phyloP scores from a whole-genome alignment of 2,888 invertebrate species.

The Scelioninae gen. 1 region DNA sequence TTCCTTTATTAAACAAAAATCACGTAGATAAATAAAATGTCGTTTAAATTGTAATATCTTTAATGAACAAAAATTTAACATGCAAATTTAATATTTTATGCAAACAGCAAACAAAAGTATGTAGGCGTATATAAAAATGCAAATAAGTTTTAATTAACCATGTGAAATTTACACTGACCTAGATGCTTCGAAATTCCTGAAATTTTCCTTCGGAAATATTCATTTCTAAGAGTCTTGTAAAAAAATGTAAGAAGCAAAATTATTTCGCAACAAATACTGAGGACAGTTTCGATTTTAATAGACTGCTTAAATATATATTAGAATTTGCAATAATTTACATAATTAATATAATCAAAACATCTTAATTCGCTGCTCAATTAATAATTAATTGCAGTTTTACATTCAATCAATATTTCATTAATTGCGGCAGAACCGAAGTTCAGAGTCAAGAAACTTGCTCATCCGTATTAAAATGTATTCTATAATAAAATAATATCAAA shows the following conservation, averaged over 20 bases:
- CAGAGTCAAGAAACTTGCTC: not conserved
- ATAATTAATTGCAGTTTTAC: not conserved
- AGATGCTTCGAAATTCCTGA: not conserved
- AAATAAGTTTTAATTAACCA: slow-evolving; percentile 3
- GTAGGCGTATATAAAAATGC: not conserved
- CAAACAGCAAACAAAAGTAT: not conserved
- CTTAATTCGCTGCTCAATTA: not conserved
- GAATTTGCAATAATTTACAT: not conserved
- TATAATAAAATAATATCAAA: no score
- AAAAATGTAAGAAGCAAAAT: no score
- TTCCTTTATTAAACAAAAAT: not conserved
- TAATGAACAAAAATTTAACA: not conserved
- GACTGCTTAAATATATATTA: not conserved
- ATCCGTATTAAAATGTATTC: no score
- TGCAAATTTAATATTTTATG: not conserved
- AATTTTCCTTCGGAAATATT: no score
- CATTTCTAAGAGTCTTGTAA: no score
- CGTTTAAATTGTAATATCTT: not conserved
- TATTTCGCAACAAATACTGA: no score
- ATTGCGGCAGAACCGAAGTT: slow-evolving; percentile 3
- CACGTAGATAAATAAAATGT: not conserved
- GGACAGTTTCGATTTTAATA: not conserved
- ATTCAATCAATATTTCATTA: slow-evolving; percentile 18
- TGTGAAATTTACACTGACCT: not conserved
- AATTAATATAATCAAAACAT: slow-evolving; percentile 2